These are phyloP conservation scores for Gallinago paraguaiae DNA, from an alignment of 2,113 vertebrate species.

Conservation along the genomic window DNA sequence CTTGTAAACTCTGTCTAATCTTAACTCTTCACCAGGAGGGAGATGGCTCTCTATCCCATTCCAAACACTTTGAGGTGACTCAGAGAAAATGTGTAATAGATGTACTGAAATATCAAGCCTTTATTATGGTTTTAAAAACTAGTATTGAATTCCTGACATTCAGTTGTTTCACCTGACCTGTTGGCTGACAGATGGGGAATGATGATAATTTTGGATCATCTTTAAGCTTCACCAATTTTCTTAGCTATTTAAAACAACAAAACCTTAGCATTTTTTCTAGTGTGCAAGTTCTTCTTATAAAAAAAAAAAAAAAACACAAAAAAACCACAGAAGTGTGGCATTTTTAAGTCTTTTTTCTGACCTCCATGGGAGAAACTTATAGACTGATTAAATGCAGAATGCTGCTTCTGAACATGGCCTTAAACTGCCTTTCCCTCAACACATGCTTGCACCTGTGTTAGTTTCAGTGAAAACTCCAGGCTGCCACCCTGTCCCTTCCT, in stretches of 20 bases:
- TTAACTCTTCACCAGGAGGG: neutral
- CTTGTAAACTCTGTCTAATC: accelerated
- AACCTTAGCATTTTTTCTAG: neutral
- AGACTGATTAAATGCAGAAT: neutral
- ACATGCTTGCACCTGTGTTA: neutral
- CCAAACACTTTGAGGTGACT: neutral
- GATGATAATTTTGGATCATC: neutral
- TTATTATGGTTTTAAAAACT: neutral
- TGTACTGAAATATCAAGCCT: neutral
- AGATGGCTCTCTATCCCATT: neutral
- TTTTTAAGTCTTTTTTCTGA: neutral
- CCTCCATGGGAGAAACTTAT: neutral
- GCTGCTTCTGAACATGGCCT: neutral
- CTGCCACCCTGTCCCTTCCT: neutral
- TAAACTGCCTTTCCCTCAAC: neutral
- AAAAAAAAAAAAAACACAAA: neutral
- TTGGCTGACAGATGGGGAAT: neutral
- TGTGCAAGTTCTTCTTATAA: neutral
- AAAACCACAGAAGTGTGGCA: neutral
- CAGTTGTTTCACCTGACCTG: neutral
- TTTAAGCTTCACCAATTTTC: neutral
- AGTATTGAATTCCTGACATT: neutral
- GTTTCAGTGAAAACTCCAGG: neutral
- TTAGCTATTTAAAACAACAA: neutral
- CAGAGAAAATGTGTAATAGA: neutral